Evolutionary conservation across 2,113 vertebrate species (phyloP).

Genomic region (Brachyhypopomus gauderio): DNA sequence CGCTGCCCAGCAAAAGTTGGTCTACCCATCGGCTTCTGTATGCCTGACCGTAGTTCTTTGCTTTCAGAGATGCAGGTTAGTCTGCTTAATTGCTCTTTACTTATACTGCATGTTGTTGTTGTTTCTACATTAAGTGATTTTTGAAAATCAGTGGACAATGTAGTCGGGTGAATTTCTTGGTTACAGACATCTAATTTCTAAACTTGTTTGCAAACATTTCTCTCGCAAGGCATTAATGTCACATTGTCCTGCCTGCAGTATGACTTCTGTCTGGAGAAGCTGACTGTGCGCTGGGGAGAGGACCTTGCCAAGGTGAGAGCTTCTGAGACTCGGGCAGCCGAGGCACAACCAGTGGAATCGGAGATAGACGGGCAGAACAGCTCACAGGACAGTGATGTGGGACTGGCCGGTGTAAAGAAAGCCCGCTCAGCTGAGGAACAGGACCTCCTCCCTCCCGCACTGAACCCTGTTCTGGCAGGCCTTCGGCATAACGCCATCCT

Average conservation of each 20-base stretch:
- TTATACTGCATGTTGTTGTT: too few relatives aligned
- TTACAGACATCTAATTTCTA: background rate
- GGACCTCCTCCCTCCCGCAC: conserved; percentile 80
- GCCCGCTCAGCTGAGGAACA: conserved; percentile 66
- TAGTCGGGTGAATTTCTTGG: background rate
- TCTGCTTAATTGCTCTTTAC: conserved; percentile 21
- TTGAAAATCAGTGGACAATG: too few relatives aligned
- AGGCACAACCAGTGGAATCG: conserved; percentile 67
- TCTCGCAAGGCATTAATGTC: background rate
- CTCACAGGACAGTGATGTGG: conserved; percentile 58
- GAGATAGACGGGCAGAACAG: conserved; percentile 45
- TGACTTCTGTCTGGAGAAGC: conserved; percentile 92
- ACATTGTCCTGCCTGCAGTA: conserved; percentile 75
- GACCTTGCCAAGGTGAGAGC: conserved; percentile 83
- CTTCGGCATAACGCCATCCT: conserved; percentile 91
- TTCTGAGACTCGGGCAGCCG: conserved; percentile 72
- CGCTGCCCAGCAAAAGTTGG: conserved; percentile 92
- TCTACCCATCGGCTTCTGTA: conserved; percentile 88
- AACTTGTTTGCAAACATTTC: background rate
- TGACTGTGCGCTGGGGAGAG: conserved; percentile 85
- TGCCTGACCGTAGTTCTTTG: conserved; percentile 80
- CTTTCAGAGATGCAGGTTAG: conserved; percentile 83
- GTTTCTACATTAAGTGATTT: too few relatives aligned
- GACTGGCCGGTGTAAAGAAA: conserved; percentile 61
- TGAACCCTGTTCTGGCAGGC: conserved; percentile 90